Evolutionary conservation across 2,113 vertebrate genomes (phyloP).

Genomic region (Gallinago jamesoni): DNA sequence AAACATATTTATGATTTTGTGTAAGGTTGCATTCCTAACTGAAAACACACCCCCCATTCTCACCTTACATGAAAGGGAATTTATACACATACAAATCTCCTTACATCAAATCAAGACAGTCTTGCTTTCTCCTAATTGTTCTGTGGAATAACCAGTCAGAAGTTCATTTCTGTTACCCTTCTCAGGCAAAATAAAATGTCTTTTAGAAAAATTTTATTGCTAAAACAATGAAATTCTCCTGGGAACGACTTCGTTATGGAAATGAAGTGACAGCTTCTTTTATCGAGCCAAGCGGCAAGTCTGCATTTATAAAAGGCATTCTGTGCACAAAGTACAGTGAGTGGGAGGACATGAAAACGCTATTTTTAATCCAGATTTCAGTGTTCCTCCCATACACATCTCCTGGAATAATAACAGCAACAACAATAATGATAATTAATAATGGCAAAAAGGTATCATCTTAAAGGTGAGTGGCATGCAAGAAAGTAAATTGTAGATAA

Average conservation of each 20-base stretch:
- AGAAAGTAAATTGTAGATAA: constrained; percentile 15
- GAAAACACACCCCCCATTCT: not conserved
- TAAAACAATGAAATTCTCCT: constrained; percentile 80
- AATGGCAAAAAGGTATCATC: constrained; percentile 44
- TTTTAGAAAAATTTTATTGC: constrained; percentile 79
- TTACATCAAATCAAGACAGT: constrained; percentile 33
- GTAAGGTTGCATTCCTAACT: not conserved
- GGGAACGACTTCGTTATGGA: constrained; percentile 77
- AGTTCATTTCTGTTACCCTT: constrained; percentile 77
- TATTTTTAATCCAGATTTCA: constrained; percentile 80
- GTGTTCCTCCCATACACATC: constrained; percentile 71
- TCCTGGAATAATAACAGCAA: constrained; percentile 69
- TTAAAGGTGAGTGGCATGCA: constrained; percentile 62
- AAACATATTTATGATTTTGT: not conserved
- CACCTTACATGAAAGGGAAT: not conserved
- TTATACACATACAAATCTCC: constrained; percentile 33
- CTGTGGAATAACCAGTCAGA: constrained; percentile 67
- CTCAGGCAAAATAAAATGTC: constrained; percentile 74
- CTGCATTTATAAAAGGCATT: constrained; percentile 80
- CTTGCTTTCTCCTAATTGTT: constrained; percentile 65
- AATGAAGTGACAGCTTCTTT: constrained; percentile 79
- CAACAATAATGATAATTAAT: constrained; percentile 74
- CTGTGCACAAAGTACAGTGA: constrained; percentile 70
- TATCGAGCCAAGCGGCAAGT: constrained; percentile 79
- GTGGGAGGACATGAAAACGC: constrained; percentile 76